These are phyloP conservation scores for Druon quercuslanigerum DNA, from an alignment of 1,140 invertebrate species.

Conservation along the genomic window DNA sequence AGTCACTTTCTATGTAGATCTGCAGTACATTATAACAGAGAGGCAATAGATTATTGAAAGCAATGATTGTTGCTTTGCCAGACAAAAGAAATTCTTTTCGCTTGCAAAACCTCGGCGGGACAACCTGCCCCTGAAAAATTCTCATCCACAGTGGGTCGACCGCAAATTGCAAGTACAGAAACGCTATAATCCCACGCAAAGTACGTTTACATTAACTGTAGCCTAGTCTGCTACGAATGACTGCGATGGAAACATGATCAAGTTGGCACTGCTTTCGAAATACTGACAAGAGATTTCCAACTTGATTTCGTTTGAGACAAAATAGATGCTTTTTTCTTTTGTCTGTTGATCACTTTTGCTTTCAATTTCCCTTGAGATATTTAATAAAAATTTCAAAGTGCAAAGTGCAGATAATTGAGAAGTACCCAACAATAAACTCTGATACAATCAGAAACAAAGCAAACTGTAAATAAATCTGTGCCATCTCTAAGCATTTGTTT, in stretches of 20 bases:
- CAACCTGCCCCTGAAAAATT: slow-evolving; percentile 44
- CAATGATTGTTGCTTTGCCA: not conserved
- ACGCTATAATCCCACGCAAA: slow-evolving; percentile 33
- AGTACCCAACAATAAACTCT: too few relatives aligned
- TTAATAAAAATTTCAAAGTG: too few relatives aligned
- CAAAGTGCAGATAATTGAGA: too few relatives aligned
- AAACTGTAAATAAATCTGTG: not conserved
- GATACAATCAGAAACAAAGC: too few relatives aligned
- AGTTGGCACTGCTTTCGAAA: not conserved
- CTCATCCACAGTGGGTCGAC: slow-evolving; percentile 37
- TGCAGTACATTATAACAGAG: not conserved
- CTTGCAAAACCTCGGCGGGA: slow-evolving; percentile 37
- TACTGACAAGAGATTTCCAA: not conserved
- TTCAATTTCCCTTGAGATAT: too few relatives aligned
- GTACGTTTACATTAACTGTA: not conserved
- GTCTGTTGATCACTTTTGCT: too few relatives aligned
- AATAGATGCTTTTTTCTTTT: too few relatives aligned
- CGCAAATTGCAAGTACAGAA: slow-evolving; percentile 2
- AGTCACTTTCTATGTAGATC: slow-evolving; percentile 29
- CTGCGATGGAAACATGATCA: not conserved
- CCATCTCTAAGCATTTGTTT: not conserved
- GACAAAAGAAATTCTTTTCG: slow-evolving; percentile 45
- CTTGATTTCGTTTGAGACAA: too few relatives aligned
- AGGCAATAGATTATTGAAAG: slow-evolving; percentile 22
- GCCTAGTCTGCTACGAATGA: not conserved